Percentiles rank a stretch among this genome's conserved stretches.
These are phyloP conservation scores for Strix aluco DNA, from an alignment of 2,113 vertebrate species.

Conservation along the genomic window DNA sequence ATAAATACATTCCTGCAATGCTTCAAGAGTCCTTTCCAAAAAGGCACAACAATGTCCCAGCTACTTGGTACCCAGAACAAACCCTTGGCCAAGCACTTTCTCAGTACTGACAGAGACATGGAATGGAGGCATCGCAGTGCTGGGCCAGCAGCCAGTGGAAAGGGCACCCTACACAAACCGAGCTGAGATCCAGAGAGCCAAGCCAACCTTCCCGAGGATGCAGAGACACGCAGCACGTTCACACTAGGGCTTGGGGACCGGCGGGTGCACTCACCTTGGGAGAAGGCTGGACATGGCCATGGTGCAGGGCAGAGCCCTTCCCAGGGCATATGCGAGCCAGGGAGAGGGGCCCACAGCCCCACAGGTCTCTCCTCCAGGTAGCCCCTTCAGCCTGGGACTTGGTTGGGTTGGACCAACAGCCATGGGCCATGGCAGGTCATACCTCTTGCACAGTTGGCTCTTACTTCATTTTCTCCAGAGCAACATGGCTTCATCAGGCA, in stretches of 20 bases:
- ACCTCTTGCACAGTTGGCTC: not conserved
- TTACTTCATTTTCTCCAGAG: not conserved
- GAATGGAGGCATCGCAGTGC: accelerated
- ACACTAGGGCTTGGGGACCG: accelerated
- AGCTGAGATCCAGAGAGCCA: not conserved
- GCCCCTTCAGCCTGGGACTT: not conserved
- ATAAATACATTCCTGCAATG: accelerated
- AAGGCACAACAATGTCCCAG: accelerated
- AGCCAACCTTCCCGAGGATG: accelerated
- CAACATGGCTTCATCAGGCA: not conserved
- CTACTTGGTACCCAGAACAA: no score
- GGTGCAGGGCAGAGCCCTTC: accelerated
- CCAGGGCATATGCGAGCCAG: not conserved
- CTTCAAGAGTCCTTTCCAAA: not conserved
- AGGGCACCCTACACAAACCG: not conserved
- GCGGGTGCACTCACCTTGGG: not conserved
- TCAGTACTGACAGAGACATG: accelerated
- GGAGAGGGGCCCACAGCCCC: not conserved
- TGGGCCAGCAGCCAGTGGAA: no score
- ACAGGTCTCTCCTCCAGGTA: not conserved
- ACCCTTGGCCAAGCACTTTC: no score
- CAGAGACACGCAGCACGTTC: accelerated
- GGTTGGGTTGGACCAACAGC: no score
- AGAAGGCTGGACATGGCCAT: accelerated
- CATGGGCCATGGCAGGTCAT: accelerated